Evolutionary conservation across 1,140 invertebrate genomes (phyloP).

Genomic region (Caenorhabditis briggsae): DNA sequence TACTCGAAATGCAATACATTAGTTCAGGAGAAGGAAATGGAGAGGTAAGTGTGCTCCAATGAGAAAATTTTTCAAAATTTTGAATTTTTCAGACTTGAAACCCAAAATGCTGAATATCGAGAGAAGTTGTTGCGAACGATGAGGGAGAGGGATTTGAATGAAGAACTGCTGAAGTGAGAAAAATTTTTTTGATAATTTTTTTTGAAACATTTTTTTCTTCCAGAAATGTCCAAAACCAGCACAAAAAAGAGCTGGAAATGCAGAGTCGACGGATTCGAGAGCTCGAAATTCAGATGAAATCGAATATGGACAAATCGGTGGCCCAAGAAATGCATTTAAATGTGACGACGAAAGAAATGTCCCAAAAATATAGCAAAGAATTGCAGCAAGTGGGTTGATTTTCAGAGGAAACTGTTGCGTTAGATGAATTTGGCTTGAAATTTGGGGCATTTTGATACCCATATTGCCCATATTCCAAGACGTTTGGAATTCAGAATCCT

Average conservation of each 20-base stretch:
- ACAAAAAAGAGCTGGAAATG: constrained; percentile 40
- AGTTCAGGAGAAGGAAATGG: constrained; percentile 38
- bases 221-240: constrained; percentile 55
- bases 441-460: too few relatives aligned
- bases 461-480: too few relatives aligned
- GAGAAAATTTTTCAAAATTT: too few relatives aligned
- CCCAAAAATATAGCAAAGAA: constrained; percentile 51
- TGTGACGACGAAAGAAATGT: constrained; percentile 43
- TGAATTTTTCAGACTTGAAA: constrained; percentile 44
- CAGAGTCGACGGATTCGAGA: constrained; percentile 49
- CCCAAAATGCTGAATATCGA: constrained; percentile 63
- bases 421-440: background rate
- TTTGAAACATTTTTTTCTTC: too few relatives aligned
- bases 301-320: constrained; percentile 35
- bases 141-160: constrained; percentile 60
- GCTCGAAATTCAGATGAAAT: constrained; percentile 53
- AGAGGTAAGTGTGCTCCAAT: constrained; percentile 9
- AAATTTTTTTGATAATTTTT: too few relatives aligned
- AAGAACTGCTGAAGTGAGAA: constrained; percentile 53
- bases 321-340: constrained; percentile 62
- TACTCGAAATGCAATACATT: constrained; percentile 22
- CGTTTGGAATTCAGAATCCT: too few relatives aligned
- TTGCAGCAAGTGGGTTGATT: constrained; percentile 46
- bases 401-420: background rate
- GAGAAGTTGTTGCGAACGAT: constrained; percentile 61